Evolutionary conservation across 2,797 vertebrate genomes (phyloP).

Genomic region (Lindbergichthys nudifrons): DNA sequence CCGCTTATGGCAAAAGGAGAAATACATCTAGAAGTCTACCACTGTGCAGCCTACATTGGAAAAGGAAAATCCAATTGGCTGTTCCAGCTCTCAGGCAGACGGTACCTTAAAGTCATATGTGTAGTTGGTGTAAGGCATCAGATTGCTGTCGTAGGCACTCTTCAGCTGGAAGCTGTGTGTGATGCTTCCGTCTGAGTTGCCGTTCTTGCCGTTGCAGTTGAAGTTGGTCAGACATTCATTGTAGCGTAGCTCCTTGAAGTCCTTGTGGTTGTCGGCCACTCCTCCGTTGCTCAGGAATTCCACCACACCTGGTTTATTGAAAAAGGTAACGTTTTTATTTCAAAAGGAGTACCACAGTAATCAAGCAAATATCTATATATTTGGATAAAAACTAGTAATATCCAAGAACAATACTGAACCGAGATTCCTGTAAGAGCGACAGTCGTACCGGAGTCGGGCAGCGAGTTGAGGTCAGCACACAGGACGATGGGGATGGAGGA

Average conservation of each 20-base stretch:
- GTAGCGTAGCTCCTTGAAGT: slow-evolving; percentile 98
- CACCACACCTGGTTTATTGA: slow-evolving; percentile 89
- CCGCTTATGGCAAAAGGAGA: no score
- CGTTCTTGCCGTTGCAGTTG: slow-evolving; percentile 94
- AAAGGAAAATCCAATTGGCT: neutral
- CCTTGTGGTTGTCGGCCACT: slow-evolving; percentile 98
- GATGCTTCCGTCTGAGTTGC: slow-evolving; percentile 92
- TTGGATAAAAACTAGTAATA: no score
- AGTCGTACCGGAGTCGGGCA: slow-evolving; percentile 95
- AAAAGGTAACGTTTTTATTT: no score
- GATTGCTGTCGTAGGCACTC: slow-evolving; percentile 96
- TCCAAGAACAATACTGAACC: neutral
- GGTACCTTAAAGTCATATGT: slow-evolving; percentile 97
- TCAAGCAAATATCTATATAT: no score
- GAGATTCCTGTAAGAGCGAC: neutral
- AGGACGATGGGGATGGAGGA: slow-evolving; percentile 95
- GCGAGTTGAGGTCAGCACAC: slow-evolving; percentile 98
- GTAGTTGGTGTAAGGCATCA: slow-evolving; percentile 99
- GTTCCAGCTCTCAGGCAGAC: neutral
- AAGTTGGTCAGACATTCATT: slow-evolving; percentile 98
- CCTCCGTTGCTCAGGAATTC: slow-evolving; percentile 96
- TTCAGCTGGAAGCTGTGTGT: slow-evolving; percentile 97
- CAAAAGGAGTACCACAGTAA: no score
- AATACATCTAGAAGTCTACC: neutral
- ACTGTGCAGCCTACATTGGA: neutral